Evolutionary conservation across 2,113 vertebrate species (phyloP), one percentile per base, ranked within the genome.

Genomic region (Apteryx owenii): DNA sequence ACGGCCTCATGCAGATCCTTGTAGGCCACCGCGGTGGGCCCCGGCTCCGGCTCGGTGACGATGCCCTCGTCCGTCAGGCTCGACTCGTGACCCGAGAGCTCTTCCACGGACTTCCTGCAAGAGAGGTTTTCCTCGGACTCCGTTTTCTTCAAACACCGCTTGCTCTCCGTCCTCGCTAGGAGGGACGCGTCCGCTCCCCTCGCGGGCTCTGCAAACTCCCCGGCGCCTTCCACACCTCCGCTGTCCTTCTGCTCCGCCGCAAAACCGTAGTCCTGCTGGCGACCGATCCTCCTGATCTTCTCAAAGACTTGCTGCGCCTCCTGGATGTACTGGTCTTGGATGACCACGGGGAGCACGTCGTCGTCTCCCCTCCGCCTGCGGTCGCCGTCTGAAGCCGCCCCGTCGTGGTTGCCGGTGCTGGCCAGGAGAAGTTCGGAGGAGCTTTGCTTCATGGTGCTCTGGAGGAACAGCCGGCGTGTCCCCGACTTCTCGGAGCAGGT

Each of bases 1-100:
- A 98, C 91, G 0, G 98, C 97, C 76, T 98, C 95, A 1, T 95
- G 98, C 26, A 99, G 96, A 95, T 98, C 98, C 84, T 97, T 98
- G 81, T 98, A 98, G 86, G 95, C 97, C 92, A 85, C 86, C 79
- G 94, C 91, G 89, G 81, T 36, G 2, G 98, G 97, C 54, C 97
- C 93, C 3, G 88, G 97, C 77, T 99, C 99, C 0, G 98, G 99
- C 96, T 99, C 99, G 0, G 99, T 99, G 76, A 99, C 99, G 54
- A 99, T 99, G 89, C 99, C 99, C 97, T 99, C 99, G 29, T 99
- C 99, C 2, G 98, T 99, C 98, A 99, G 98, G 48, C 98, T 99
- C 3, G 99, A 99, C 97, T 99, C 99, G 0, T 99, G 99, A 50
- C 99, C 99, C 0, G 99, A 99, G 84, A 99, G 98, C 80, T 99